Base-by-base conservation (phyloP, 1,140 invertebrate genomes). In the Papilio helenus region DNA sequence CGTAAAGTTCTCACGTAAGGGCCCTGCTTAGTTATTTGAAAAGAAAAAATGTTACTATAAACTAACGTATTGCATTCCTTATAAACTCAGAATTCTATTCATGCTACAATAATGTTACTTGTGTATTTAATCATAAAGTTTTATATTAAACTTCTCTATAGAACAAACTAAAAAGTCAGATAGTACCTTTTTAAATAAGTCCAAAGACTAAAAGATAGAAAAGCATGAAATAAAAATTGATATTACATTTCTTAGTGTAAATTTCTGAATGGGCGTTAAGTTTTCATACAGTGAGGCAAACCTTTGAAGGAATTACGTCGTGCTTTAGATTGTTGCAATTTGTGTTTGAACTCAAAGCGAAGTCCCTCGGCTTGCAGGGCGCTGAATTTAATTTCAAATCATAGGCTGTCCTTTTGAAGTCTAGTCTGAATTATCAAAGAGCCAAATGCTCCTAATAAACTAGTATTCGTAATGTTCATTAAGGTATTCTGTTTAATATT, bases 291-390 rank as follows among this genome's bases (percentile, higher is more conserved):
- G 72, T 29, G 26, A 26, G 46, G 44, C 42, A 49, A 51, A 46
- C 83, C 84, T 88, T 84, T 81, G 84, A 87, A 87, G 90, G 86
- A 88, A 88, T 89, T 88, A 46, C 23, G 42, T 86, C 89, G 84
- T 85, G 87, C 86, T 92, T 90, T 79, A 82, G 82, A 89, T 88
- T 88, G 86, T 87, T 89, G 85, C 88, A 89, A 91, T 89, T 89
- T 89, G 83, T 87, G 85, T 84, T 83, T 78, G 72, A 72, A 85
- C 77, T 86, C 85, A 89, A 88, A 88, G 84, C 84, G 82, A 85
- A 68, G 81, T 84, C 83, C 78, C 81, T 85, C 83, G 79, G 83
- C 86, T 89, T 83, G 82, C 86, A 85, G 87, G 87, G 85, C 86
- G 86, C 85, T 88, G 86, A 87, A 89, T 90, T 91, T 86, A 83